Evolutionary conservation across 1,140 invertebrate species (phyloP).

Genomic region (Acromyrmex charruanus): DNA sequence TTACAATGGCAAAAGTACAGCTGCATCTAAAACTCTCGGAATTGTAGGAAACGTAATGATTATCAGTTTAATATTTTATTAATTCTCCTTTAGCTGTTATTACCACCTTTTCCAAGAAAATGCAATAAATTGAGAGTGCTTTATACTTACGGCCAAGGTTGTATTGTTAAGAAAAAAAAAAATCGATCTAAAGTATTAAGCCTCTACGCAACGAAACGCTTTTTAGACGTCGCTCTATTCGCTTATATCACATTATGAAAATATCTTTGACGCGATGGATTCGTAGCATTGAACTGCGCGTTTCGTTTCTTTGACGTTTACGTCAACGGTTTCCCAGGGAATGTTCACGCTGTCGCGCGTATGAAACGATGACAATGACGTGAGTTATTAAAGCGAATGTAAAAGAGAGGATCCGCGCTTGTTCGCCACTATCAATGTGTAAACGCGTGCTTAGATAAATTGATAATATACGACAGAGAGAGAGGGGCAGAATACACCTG

Average conservation of each 20-base stretch:
- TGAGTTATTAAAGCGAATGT: neutral
- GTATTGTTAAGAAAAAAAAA: neutral
- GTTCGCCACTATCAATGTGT: conserved; percentile 29
- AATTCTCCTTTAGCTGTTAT: no score
- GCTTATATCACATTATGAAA: neutral
- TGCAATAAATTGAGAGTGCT: no score
- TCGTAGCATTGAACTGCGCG: neutral
- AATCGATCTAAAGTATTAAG: neutral
- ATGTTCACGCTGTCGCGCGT: neutral
- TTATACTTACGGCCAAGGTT: no score
- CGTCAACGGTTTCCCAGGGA: neutral
- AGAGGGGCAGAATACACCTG: neutral
- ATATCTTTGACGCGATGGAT: neutral
- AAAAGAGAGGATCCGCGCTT: neutral
- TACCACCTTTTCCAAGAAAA: no score
- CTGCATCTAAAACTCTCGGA: no score
- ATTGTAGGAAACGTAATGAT: no score
- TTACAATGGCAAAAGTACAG: no score
- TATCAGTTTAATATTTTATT: no score
- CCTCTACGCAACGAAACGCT: neutral
- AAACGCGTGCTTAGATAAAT: conserved; percentile 42
- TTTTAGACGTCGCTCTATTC: neutral
- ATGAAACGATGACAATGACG: conserved; percentile 24
- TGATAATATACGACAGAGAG: conserved; percentile 35
- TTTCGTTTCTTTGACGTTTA: conserved; percentile 11